Evolutionary conservation across 2,888 invertebrate species (phyloP).

Genomic region (Doris montereyensis): DNA sequence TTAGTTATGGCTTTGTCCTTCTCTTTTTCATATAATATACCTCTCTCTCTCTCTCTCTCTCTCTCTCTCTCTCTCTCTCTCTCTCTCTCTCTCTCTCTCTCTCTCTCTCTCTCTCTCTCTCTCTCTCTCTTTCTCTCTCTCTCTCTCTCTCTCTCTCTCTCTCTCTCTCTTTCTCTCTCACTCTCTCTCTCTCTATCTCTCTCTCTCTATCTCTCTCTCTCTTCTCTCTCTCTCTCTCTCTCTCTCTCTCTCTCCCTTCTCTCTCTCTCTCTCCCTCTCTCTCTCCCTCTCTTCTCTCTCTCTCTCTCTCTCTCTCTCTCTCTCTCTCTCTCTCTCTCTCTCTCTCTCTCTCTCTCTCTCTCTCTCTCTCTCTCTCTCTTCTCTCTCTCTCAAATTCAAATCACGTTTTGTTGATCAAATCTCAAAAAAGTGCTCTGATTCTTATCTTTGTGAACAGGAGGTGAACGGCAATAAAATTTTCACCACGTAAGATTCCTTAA

Average conservation of each 20-base stretch:
- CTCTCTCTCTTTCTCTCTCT: too few species aligned
- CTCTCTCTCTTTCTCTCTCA: too few species aligned
- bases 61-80: background rate
- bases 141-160: too few species aligned
- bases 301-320: background rate
- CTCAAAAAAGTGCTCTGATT: background rate
- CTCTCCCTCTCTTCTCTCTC: background rate
- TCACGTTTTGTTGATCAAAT: background rate
- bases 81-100: background rate
- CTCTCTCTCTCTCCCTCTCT: background rate
- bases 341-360: background rate
- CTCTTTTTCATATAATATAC: background rate
- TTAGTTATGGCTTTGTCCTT: background rate
- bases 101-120: too few species aligned
- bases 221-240: background rate
- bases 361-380: background rate
- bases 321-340: background rate
- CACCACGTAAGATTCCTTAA: too few species aligned
- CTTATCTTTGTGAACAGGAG: too few species aligned
- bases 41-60: conserved; percentile 8
- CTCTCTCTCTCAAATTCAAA: background rate
- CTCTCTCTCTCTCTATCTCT: background rate
- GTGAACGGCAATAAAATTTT: too few species aligned
- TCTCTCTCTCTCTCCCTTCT: background rate
- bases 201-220: conserved; percentile 4